Base-by-base conservation (phyloP, 2,888 invertebrate species). In the Lepidochrysops patricia region DNA sequence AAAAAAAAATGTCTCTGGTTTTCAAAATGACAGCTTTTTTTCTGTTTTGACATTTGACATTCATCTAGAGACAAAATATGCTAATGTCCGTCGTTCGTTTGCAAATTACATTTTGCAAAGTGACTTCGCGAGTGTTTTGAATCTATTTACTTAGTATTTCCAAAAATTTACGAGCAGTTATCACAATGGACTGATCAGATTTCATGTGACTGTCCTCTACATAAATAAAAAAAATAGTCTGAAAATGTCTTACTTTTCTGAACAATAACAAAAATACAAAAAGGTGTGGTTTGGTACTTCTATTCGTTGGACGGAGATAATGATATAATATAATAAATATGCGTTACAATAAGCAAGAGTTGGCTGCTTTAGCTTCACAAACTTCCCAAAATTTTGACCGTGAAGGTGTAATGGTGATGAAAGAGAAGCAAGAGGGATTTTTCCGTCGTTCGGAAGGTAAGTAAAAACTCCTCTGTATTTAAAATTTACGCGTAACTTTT, bases 401-500 rank as follows among this genome's bases (percentile, higher is more conserved):
- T 74, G 97, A 98, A 89, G 98, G 98, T 61, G 92, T 95, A 65
- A 89, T 98, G 63, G 93, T 94, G 66, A 91, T 98, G 62, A 94
- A 95, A 71, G 97, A 98, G 80, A 93, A 95, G 66, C 96, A 96
- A 74, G 98, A 98, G 78, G 95, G 97, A 61, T 95, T 97, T 82
- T 97, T 98, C 88, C 93, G 97, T 67, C 93, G 96, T 79, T 92
- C 95, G 66, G 97, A 97, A 92, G 96, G 98, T 97, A 88, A 91
- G 92, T 61, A 9, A n/a, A n/a, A n/a, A n/a, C n/a, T 7, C 9
- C 2, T 27, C 37, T 43, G n/a, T n/a, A n/a, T 49, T 9, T 9
- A 7, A 9, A 19, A 5, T 58, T 37, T 27, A 26, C 34, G 49
- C 12, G 4, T 12, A 25, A 2, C 7, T 57, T 19, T 23, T 56